A percentile compares a stretch with the other conserved stretches of the same genome.
These are phyloP conservation scores for Piaya cayana DNA, from an alignment of 2,113 vertebrate species.

Conservation along the genomic window DNA sequence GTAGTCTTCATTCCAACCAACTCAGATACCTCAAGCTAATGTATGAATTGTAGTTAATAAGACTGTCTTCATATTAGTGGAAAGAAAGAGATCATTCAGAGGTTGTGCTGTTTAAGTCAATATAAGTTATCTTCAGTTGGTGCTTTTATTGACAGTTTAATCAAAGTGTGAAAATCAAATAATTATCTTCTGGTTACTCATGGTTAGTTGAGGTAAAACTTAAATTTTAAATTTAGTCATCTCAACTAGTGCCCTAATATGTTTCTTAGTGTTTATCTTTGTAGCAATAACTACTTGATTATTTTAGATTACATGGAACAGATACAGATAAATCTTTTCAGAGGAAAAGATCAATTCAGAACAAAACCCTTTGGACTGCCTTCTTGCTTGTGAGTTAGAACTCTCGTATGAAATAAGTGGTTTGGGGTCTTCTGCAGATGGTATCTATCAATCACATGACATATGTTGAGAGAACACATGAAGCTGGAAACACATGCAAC, in stretches of 20 bases:
- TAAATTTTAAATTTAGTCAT: neutral
- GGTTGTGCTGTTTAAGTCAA: neutral
- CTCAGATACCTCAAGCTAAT: neutral
- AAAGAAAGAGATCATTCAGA: neutral
- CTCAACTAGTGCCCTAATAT: neutral
- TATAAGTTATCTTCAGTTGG: neutral
- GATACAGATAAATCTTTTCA: neutral
- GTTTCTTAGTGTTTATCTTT: neutral
- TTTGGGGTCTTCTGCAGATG: neutral
- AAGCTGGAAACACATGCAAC: neutral
- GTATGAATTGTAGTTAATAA: neutral
- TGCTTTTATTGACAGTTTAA: neutral
- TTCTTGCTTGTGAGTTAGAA: neutral
- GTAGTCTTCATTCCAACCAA: neutral
- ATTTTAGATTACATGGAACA: neutral
- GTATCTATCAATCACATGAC: neutral
- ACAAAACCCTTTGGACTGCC: neutral
- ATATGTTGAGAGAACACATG: neutral
- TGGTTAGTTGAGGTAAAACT: neutral
- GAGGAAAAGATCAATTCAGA: neutral
- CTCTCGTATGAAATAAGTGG: neutral
- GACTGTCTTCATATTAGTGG: neutral
- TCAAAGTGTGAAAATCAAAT: fast-evolving
- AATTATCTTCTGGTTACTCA: neutral
- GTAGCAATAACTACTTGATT: neutral